Percentiles rank a stretch among this genome's conserved stretches.
phyloP scores from a whole-genome alignment of 1,140 invertebrate genomes.

The Drosophila kanapiae region DNA sequence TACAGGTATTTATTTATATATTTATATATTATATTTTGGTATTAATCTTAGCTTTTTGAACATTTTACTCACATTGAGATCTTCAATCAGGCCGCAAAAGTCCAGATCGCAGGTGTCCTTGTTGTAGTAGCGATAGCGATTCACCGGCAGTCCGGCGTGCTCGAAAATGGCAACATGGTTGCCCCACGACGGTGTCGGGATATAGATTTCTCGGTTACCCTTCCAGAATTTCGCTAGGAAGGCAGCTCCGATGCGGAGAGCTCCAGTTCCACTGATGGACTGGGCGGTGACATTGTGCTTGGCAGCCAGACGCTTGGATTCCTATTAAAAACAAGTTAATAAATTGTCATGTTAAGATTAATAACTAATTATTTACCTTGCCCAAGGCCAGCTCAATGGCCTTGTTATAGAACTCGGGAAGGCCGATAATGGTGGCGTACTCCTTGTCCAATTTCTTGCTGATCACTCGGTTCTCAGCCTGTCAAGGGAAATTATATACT shows the following conservation, averaged over 20 bases:
- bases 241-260: conserved; percentile 95
- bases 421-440: conserved; percentile 97
- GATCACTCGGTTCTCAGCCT: conserved; percentile 93
- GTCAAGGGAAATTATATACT: background rate
- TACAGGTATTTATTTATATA: background rate
- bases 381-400: conserved; percentile 96
- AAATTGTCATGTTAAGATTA: too few species aligned
- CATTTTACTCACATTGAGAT: conserved; percentile 91
- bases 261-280: conserved; percentile 98
- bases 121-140: conserved; percentile 98
- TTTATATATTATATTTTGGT: background rate
- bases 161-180: conserved; percentile 98
- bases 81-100: conserved; percentile 95
- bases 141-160: conserved; percentile 93
- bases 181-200: conserved; percentile 99
- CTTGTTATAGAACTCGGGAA: conserved; percentile 92
- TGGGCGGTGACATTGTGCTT: conserved; percentile 90
- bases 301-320: conserved; percentile 90
- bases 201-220: conserved; percentile 94
- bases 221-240: conserved; percentile 96
- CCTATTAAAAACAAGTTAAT: conserved; percentile 29
- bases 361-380: conserved; percentile 84
- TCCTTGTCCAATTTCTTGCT: conserved; percentile 95
- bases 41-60: background rate
- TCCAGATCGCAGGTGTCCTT: conserved; percentile 98